Evolutionary conservation across 2,888 invertebrate species (phyloP).

Genomic region (Schizaphis graminum): DNA sequence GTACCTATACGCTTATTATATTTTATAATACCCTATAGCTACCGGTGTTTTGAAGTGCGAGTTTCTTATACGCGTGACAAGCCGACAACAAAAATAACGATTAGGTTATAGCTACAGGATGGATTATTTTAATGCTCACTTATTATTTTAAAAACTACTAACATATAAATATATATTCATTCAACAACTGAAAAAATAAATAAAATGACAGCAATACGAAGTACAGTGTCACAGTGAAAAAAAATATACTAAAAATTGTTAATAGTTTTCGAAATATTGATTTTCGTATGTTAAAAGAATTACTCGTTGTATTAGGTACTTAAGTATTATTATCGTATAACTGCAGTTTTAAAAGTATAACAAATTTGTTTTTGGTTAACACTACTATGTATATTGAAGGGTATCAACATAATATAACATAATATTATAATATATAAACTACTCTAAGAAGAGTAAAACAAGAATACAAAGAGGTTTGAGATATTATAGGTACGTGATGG

Average conservation of each 20-base stretch:
- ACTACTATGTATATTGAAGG: neutral
- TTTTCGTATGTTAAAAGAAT: neutral
- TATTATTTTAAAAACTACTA: neutral
- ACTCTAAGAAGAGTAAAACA: neutral
- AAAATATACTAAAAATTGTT: neutral
- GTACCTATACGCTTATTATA: neutral
- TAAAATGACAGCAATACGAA: neutral
- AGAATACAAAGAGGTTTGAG: neutral
- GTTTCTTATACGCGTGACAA: neutral
- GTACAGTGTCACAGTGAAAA: neutral
- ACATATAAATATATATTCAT: neutral
- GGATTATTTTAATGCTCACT: neutral
- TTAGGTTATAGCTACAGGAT: neutral
- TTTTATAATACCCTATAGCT: neutral
- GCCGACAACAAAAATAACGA: neutral
- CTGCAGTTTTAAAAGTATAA: neutral
- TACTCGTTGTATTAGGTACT: neutral
- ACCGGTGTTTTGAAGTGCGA: constrained; percentile 16
- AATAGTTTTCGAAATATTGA: neutral
- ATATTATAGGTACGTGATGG: neutral
- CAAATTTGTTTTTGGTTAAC: neutral
- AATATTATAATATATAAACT: neutral
- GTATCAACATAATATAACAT: neutral
- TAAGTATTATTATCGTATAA: neutral
- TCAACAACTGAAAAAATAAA: neutral